These are phyloP conservation scores for Tipula vernalis DNA, from an alignment of 2,888 invertebrate species.

Conservation along the genomic window DNA sequence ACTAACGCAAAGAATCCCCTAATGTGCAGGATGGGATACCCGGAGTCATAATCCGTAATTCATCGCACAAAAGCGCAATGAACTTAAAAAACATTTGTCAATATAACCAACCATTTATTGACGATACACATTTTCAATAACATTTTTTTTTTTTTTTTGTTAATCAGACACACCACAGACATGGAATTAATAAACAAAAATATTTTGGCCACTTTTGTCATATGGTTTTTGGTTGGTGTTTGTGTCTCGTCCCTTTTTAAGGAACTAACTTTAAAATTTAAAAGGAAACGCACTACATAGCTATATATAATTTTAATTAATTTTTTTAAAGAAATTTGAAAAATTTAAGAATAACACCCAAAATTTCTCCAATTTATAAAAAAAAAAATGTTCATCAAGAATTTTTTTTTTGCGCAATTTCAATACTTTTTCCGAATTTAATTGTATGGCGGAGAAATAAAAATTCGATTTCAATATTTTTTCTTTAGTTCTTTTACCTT, in stretches of 20 bases:
- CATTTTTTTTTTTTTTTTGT: background rate
- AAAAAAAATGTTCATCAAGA: background rate
- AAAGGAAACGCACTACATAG: background rate
- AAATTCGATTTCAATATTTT: slow-evolving; percentile 9
- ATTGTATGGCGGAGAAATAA: slow-evolving; percentile 6
- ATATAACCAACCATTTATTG: background rate
- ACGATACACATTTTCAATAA: background rate
- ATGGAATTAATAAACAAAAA: background rate
- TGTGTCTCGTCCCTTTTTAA: background rate
- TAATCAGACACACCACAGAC: background rate
- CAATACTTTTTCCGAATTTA: background rate
- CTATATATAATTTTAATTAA: background rate
- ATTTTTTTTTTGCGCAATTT: background rate
- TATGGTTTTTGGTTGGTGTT: background rate
- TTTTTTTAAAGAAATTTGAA: background rate
- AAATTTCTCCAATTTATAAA: background rate
- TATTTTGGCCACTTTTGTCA: background rate
- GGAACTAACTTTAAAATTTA: background rate
- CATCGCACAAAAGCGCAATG: background rate
- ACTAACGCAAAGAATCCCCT: background rate
- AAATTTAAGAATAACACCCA: background rate
- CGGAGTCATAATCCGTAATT: background rate
- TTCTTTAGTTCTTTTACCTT: slow-evolving; percentile 6
- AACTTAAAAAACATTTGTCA: background rate
- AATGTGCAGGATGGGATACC: background rate